Base-by-base conservation (phyloP, 2,888 invertebrate species). In the Tinea semifulvella region DNA sequence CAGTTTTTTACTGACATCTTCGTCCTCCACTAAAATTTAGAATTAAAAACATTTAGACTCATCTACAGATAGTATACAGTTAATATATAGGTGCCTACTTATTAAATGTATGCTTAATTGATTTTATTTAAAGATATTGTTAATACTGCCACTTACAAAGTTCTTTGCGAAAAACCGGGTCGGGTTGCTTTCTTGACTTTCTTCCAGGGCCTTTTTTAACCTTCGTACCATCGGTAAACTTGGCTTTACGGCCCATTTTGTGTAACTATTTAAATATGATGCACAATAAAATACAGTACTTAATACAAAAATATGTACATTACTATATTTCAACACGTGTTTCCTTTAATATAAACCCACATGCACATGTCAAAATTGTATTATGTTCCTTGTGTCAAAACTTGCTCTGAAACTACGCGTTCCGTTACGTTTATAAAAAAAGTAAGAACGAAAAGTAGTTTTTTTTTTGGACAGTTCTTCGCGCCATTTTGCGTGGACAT, bases 161-260 rank as follows among this genome's bases (percentile, higher is more conserved):
- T 55, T 82, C 77, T 58, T 85, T 85, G 47, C 85, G 84, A 60
- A 90, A 87, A 40, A 82, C 79, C 1, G 96, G 96, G 55, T 91
- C 89, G 35, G 87, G 86, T 61, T 96, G 96, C 61, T 96, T 96
- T 53, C 88, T 90, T 0, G 94, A 82, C 70, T 96, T 96, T 51
- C 88, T 86, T 0, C 95, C 96, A 6, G 92, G 94, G 0, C 95
- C 95, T 56, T 88, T 90, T 61, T 91, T 91, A 1, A 84, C 85
- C 53, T 87, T 84, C 46, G 79, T 82, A 25, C 79, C 85, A 56
- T 91, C 90, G 53, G 84, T 84, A 65, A 88, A 94, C 59, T 90
- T 90, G 3, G 91, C 93, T 75, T 93, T 94, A 31, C 94, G 84
- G 50, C 94, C 94, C 95, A 95, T 95, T 60, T 56, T n/a, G n/a